Evolutionary conservation across 2,888 invertebrate species (phyloP), one percentile per base, ranked within the genome.

Genomic region (Nowickia ferox): DNA sequence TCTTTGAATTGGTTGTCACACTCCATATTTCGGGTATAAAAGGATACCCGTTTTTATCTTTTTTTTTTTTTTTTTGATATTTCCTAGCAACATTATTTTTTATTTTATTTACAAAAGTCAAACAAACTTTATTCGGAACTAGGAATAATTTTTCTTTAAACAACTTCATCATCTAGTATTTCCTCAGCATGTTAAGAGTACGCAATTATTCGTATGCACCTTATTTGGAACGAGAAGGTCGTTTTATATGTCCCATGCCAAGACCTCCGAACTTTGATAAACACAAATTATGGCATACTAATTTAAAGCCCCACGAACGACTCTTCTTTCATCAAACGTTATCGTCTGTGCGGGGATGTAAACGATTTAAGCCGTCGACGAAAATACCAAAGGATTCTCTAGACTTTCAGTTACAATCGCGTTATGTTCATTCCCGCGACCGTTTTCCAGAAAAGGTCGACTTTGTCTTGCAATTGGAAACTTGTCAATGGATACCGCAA

Each of bases 381-480:
- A 87, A 88, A 65, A 89, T 92, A 44, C 96, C 96, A 0, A 93
- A 93, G 30, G 96, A 97, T 90, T 94, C 95, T 63, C 93, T 97
- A 81, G 97, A 97, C 90, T 93, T 96, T 74, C 93, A 95, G 9
- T 92, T 97, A 69, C 93, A 94, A 6, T 93, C 96, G 0, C 94
- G 95, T 0, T 97, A 96, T 90, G 93, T 95, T 88, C 96, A 96
- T 85, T 94, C 94, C 0, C 92, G 92, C 1, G 96, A 96, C 88
- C 89, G 92, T 4, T 96, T 96, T 89, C 94, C 95, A 0, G 95
- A 95, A 78, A 94, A 93, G 86, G 94, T 94, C 13, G 96, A 96
- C 89, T 91, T 95, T 0, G 93, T 94, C 87, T 90, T 96, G 83
- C 97, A 97, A 90, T 94, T 95, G 0, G 96, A 96, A 90, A 95